Base-by-base conservation (phyloP, 2,888 invertebrate species). In the Tinea pellionella region DNA sequence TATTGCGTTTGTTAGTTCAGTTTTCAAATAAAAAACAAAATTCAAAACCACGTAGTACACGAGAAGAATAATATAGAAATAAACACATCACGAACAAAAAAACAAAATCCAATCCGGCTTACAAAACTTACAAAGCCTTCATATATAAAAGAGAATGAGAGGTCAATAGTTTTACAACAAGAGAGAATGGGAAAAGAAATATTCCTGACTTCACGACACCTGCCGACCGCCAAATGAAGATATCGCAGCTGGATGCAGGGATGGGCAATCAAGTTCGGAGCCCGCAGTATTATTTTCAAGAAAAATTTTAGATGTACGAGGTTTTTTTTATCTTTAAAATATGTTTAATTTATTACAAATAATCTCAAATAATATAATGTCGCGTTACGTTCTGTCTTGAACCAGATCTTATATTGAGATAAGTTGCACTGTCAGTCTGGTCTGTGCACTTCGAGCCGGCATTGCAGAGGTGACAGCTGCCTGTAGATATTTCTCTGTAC, bases 211-310 rank as follows among this genome's bases (percentile, higher is more conserved):
- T 81, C 83, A 82, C 85, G 85, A 84, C 87, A 87, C 86, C 85
- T 87, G 86, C 84, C 78, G 81, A 70, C 83, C 78, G 78, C 80
- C 84, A 85, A 86, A 87, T 87, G 85, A 86, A 87, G 87, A 87
- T 80, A 86, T 86, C 86, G 83, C 86, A 86, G 86, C 86, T 85
- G 86, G 82, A 80, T 80, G 77, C 75, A 72, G 77, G 78, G 69
- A 71, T 64, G 65, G 66, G 59, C 74, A 7, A 8, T 32, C 57
- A 57, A 57, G 13, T 32, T 37, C 2, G 6, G 57, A 11, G 18
- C 24, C 6, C 24, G 24, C 24, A 3, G 24, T 15, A 15, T 42
- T 42, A 13, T 13, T 42, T 42, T 24, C 2, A 24, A 24, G 24
- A 24, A 24, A 24, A 24, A 24, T 24, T 24, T 2, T 6, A 24